phyloP scores from a whole-genome alignment of 2,113 vertebrate genomes.

The Bungarus multicinctus region DNA sequence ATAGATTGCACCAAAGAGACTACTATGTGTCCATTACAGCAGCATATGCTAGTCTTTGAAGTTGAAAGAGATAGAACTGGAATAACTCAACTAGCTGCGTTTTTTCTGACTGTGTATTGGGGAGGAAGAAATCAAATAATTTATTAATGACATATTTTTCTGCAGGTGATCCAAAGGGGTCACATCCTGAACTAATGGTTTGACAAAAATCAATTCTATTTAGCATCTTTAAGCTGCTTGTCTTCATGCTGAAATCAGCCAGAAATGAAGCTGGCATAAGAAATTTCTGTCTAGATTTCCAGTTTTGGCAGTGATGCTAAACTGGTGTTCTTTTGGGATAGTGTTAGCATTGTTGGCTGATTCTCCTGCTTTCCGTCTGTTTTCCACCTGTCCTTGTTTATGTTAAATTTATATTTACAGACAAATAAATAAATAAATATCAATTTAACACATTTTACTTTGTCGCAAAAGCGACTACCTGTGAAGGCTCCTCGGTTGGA shows the following conservation, averaged over 20 bases:
- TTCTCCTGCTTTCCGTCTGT: not conserved
- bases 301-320: not conserved
- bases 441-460: too few species aligned
- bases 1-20: conserved; percentile 4
- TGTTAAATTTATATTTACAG: too few species aligned
- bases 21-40: conserved; percentile 7
- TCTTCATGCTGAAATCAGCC: not conserved
- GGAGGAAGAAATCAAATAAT: not conserved
- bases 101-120: not conserved
- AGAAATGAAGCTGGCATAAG: not conserved
- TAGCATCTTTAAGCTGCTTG: not conserved
- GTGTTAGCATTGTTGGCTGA: not conserved
- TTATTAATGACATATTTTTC: not conserved
- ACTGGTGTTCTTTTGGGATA: not conserved
- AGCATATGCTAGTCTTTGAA: not conserved
- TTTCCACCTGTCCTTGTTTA: not conserved
- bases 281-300: not conserved
- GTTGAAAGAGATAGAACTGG: conserved; percentile 29
- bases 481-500: too few species aligned
- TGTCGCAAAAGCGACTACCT: too few species aligned
- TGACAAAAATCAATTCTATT: not conserved
- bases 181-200: not conserved
- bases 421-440: too few species aligned
- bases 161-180: not conserved
- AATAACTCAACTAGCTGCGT: not conserved